Evolutionary conservation across 2,113 vertebrate genomes (phyloP).

Genomic region (Zootoca vivipara): DNA sequence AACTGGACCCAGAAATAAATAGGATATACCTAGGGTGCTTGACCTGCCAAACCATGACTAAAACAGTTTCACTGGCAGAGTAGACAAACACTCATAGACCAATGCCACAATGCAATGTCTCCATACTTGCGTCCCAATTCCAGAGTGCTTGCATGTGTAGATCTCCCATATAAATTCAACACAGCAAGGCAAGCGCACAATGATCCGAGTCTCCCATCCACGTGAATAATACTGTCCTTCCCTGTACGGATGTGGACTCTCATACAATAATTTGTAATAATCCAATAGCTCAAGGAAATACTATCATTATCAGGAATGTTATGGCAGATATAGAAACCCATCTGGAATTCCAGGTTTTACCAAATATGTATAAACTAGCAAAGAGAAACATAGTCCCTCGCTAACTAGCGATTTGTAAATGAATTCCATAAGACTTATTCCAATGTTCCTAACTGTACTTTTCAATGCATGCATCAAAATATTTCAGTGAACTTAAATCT

Average conservation of each 20-base stretch:
- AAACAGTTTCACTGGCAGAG: neutral
- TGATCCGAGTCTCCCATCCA: neutral
- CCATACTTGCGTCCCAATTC: neutral
- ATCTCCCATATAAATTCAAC: neutral
- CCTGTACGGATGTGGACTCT: neutral
- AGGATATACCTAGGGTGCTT: neutral
- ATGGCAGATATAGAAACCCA: neutral
- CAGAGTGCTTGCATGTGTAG: neutral
- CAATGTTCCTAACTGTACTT: neutral
- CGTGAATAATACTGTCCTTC: neutral
- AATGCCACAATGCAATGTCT: neutral
- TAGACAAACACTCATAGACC: neutral
- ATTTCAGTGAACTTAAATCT: neutral
- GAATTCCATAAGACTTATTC: neutral
- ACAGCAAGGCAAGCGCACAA: neutral
- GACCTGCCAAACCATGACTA: neutral
- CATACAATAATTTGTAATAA: neutral
- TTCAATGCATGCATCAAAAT: slow-evolving; percentile 1
- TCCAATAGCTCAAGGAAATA: neutral
- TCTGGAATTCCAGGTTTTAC: neutral
- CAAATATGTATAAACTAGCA: neutral
- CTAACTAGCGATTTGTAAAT: neutral
- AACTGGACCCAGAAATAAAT: neutral
- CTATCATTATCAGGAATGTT: neutral
- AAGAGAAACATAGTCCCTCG: neutral